Base-by-base conservation (phyloP, 2,888 invertebrate genomes). In the Ariolimax columbianus region DNA sequence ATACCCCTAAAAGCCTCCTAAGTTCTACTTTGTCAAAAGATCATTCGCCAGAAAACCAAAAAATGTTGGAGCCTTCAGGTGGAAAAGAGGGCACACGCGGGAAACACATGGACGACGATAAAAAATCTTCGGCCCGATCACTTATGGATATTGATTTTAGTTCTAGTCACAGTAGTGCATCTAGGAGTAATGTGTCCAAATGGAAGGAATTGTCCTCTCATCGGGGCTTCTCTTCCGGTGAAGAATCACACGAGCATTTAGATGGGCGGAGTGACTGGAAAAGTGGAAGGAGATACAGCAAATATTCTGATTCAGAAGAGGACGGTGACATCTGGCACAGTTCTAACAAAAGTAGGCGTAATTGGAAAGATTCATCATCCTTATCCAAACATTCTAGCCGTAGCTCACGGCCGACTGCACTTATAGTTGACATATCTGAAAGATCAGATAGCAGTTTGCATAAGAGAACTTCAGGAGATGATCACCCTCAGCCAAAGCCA, bases 61-160 rank as follows among this genome's bases (percentile, higher is more conserved):
- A 33, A 70, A 19, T 70, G 30, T n/a, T 38, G 1, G 72, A 78
- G 38, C n/a, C 36, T 78, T 78, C 63, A 23, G 1, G 26, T 14
- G 38, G n/a, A 36, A 78, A 30, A 77, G 77, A 77, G 26, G 30
- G 47, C 30, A 38, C 36, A 4, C 40, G 30, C 33, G 23, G 33
- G 1, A 81, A 36, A 72, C 72, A 63, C 43, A 9, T 23, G 30
- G 77, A 68, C 30, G 51, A 43, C 36, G 47, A 77, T 36, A 73
- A 36, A 66, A 83, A 77, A 33, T 26, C 63, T n/a, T 51, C 78
- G 40, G 33, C 84, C 4, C 73, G n/a, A 43, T 84, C 84, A 30
- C 79, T 84, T 23, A 84, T 84, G 84, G 78, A 78, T 55, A 84
- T 84, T 30, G 84, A 84, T 30, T 73, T 84, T 33, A 77, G 82